These are phyloP conservation scores for Microtus pennsylvanicus DNA, from an alignment of 2,113 vertebrate species.

Conservation along the genomic window DNA sequence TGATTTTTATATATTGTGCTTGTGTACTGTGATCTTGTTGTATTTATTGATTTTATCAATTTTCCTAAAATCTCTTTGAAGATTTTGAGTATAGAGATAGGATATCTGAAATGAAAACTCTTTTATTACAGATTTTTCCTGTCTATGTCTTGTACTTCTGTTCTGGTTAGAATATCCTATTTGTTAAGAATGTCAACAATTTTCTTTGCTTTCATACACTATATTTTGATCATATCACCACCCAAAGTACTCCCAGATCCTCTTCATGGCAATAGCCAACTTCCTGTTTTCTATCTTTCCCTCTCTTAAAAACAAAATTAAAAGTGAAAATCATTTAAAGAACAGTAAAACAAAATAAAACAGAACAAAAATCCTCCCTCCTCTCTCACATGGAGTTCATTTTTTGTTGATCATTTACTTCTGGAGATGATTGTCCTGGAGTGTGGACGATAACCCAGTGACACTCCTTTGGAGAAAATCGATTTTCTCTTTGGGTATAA, in stretches of 20 bases:
- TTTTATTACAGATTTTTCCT: background rate
- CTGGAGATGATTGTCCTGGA: background rate
- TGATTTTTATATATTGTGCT: background rate
- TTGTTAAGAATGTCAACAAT: background rate
- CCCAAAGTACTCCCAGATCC: background rate
- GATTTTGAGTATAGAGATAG: background rate
- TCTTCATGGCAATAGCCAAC: background rate
- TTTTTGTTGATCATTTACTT: background rate
- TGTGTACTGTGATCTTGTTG: background rate
- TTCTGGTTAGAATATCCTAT: background rate
- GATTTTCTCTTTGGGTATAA: background rate
- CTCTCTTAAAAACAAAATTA: background rate
- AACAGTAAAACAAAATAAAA: background rate
- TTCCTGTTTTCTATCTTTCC: background rate
- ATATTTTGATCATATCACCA: background rate
- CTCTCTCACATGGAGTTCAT: background rate
- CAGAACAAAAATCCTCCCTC: background rate
- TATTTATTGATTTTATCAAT: background rate
- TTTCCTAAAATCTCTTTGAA: background rate
- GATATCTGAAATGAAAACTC: background rate
- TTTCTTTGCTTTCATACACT: background rate
- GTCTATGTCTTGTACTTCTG: background rate
- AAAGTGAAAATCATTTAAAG: background rate
- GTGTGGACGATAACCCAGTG: background rate
- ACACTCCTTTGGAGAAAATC: background rate